A percentile compares a stretch with the other conserved stretches of the same genome.
These are phyloP conservation scores for Pachypanchax playfairii DNA, from an alignment of 2,113 vertebrate species.

Conservation along the genomic window DNA sequence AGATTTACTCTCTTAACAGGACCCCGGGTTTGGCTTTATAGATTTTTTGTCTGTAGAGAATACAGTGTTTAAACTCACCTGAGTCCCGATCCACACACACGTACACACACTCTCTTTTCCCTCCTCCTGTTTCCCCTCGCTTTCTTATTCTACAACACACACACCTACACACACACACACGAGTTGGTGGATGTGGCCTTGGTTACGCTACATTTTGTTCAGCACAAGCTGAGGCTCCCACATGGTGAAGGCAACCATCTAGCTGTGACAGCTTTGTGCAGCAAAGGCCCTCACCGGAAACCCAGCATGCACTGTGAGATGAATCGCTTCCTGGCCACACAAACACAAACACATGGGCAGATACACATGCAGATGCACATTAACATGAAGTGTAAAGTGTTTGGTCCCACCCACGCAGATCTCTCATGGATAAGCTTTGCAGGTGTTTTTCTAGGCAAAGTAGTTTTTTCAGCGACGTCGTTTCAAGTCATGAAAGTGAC, in stretches of 20 bases:
- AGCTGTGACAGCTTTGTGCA: constrained; percentile 63
- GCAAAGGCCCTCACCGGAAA: constrained; percentile 72
- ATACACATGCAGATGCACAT: constrained; percentile 29
- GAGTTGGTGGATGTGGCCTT: constrained; percentile 57
- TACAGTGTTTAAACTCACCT: constrained; percentile 64
- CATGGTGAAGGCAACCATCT: constrained; percentile 64
- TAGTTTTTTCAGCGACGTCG: constrained; percentile 26
- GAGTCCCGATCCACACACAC: constrained; percentile 39
- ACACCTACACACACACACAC: constrained; percentile 16
- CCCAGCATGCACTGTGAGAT: constrained; percentile 64
- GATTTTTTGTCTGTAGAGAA: constrained; percentile 73
- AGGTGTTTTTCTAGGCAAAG: constrained; percentile 70
- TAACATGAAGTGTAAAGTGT: constrained; percentile 26
- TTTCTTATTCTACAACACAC: background rate
- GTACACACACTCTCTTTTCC: constrained; percentile 10
- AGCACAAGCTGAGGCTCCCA: constrained; percentile 61
- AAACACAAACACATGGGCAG: constrained; percentile 41
- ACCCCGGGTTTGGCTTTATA: constrained; percentile 70
- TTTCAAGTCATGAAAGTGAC: constrained; percentile 58
- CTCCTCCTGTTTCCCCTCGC: constrained; percentile 9
- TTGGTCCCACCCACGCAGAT: constrained; percentile 66
- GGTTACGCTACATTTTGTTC: constrained; percentile 55
- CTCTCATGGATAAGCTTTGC: constrained; percentile 63
- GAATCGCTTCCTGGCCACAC: constrained; percentile 73
- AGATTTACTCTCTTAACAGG: constrained; percentile 75